phyloP scores from a whole-genome alignment of 2,888 invertebrate species.

The Xestobium rufovillosum region DNA sequence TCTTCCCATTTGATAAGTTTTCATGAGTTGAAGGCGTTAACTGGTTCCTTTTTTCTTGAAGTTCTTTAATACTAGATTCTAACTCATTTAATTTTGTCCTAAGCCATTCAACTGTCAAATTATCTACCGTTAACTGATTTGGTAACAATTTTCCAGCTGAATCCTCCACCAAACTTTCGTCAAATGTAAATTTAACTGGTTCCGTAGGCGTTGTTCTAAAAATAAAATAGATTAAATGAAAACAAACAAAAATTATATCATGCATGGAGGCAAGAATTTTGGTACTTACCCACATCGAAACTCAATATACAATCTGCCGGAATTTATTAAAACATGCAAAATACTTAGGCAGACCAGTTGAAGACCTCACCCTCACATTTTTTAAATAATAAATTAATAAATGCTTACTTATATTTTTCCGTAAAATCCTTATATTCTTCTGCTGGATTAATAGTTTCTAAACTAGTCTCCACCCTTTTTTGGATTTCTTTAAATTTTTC shows the following conservation, averaged over 20 bases:
- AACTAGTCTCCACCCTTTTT: constrained; percentile 63
- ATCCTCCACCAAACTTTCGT: constrained; percentile 80
- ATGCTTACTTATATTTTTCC: constrained; percentile 74
- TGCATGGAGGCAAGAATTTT: too few species aligned
- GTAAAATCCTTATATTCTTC: constrained; percentile 87
- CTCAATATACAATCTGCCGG: not conserved
- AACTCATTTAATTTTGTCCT: constrained; percentile 71
- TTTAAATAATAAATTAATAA: constrained; percentile 8
- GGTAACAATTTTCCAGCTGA: constrained; percentile 79
- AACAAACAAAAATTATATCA: constrained; percentile 9
- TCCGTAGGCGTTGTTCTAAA: constrained; percentile 71
- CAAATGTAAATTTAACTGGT: constrained; percentile 75
- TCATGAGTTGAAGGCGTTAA: constrained; percentile 27
- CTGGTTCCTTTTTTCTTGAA: constrained; percentile 57
- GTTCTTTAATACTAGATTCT: constrained; percentile 71
- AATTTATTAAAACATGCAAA: constrained; percentile 2
- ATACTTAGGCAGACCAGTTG: constrained; percentile 2
- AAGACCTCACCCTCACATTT: constrained; percentile 3
- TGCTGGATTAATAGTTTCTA: constrained; percentile 71
- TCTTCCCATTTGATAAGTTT: constrained; percentile 36
- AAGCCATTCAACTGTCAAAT: constrained; percentile 85
- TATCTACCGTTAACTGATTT: constrained; percentile 86
- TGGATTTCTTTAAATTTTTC: constrained; percentile 77
- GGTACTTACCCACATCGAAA: too few species aligned
- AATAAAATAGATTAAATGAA: constrained; percentile 18